Conservation (phyloP, 2,888 invertebrate genomes). For the Calliopum simillimum region DNA sequence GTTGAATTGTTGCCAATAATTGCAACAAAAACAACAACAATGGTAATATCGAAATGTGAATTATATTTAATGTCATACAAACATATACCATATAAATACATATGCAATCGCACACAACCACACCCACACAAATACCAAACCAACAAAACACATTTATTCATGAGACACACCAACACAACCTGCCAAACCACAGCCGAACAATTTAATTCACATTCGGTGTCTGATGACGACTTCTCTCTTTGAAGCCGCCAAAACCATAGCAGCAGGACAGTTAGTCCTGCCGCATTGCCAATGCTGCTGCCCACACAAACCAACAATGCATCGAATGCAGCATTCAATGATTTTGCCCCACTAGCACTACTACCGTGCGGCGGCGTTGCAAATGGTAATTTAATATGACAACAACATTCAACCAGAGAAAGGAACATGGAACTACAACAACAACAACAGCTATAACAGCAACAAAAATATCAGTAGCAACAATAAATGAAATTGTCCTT, state of each 20-base stretch:
- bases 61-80: background rate
- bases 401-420: background rate
- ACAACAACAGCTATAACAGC: constrained; percentile 1
- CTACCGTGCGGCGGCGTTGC: background rate
- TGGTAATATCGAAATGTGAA: constrained; percentile 36
- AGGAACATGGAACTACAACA: background rate
- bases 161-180: background rate
- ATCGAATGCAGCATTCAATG: background rate
- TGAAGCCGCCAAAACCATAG: background rate
- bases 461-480: background rate
- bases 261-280: background rate
- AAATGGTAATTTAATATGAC: constrained; percentile 1
- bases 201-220: constrained; percentile 27
- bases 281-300: background rate
- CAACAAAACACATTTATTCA: constrained; percentile 1
- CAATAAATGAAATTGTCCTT: constrained; percentile 3
- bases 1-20: constrained; percentile 22
- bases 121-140: background rate
- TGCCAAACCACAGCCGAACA: constrained; percentile 16
- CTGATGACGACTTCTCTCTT: background rate
- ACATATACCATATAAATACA: background rate
- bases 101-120: background rate
- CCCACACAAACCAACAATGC: background rate
- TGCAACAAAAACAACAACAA: constrained; percentile 47
- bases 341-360: no score